These are phyloP conservation scores for Torymus auratus DNA, from an alignment of 2,888 invertebrate species.

Conservation along the genomic window DNA sequence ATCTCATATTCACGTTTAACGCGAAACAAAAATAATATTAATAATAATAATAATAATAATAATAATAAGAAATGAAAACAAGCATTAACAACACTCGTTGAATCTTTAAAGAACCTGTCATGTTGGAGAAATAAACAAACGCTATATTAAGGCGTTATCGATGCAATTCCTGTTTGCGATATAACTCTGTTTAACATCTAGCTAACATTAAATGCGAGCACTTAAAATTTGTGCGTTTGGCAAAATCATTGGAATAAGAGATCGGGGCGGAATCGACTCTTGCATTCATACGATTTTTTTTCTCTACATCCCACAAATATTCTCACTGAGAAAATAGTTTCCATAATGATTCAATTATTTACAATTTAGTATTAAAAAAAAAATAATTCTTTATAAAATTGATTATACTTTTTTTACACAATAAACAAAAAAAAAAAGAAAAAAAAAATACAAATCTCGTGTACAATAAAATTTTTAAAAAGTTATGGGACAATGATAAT, in stretches of 20 bases:
- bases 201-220: constrained; percentile 53
- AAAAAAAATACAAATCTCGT: no score
- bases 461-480: no score
- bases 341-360: no score
- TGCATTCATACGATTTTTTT: constrained; percentile 13
- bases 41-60: constrained; percentile 35
- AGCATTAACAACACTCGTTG: constrained; percentile 24
- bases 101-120: constrained; percentile 19
- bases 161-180: constrained; percentile 44
- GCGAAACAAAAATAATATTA: constrained; percentile 29
- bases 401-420: no score
- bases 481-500: no score
- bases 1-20: constrained; percentile 45
- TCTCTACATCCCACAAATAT: not conserved
- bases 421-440: no score
- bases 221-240: constrained; percentile 51
- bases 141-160: not conserved
- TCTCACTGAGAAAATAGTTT: no score
- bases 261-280: constrained; percentile 44
- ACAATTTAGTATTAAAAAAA: no score
- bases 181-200: constrained; percentile 16
- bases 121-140: constrained; percentile 17
- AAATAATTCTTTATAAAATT: no score
- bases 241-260: constrained; percentile 44
- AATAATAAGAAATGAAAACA: constrained; percentile 38